Conservation (phyloP, 1,140 invertebrate species). For the Tyrophagus putrescentiae region DNA sequence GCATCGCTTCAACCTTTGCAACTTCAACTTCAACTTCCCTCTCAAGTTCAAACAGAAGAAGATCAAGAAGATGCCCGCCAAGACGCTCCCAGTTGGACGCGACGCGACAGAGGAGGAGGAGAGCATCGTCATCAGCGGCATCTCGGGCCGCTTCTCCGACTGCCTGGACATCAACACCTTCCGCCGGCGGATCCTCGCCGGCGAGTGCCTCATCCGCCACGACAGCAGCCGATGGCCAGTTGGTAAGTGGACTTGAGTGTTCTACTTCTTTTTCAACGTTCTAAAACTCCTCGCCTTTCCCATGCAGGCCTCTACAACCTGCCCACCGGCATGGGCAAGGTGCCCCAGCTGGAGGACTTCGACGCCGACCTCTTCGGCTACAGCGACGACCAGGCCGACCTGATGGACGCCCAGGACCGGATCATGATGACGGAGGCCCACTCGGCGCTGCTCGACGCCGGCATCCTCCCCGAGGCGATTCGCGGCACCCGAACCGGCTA, state of each 20-base stretch:
- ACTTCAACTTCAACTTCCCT: too few relatives aligned
- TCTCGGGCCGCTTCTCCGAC: slow-evolving; percentile 77
- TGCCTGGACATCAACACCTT: slow-evolving; percentile 75
- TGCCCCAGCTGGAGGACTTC: slow-evolving; percentile 71
- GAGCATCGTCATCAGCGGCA: slow-evolving; percentile 70
- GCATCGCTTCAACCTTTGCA: too few relatives aligned
- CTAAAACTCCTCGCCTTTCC: neutral
- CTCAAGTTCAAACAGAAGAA: too few relatives aligned
- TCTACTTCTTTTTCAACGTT: neutral
- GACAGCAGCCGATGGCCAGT: slow-evolving; percentile 25
- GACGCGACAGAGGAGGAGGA: slow-evolving; percentile 39
- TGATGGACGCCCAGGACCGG: slow-evolving; percentile 73
- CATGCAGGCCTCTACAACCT: slow-evolving; percentile 44
- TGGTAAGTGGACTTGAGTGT: slow-evolving; percentile 28
- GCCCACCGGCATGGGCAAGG: slow-evolving; percentile 66
- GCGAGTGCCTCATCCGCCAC: slow-evolving; percentile 52
- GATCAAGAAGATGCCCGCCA: too few relatives aligned
- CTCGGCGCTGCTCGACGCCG: slow-evolving; percentile 83
- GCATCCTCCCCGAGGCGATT: slow-evolving; percentile 36
- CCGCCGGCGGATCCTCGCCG: slow-evolving; percentile 54
- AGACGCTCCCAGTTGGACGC: too few relatives aligned
- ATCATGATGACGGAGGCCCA: slow-evolving; percentile 74
- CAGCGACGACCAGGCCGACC: slow-evolving; percentile 73
- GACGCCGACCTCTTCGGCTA: slow-evolving; percentile 88
- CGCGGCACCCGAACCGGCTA: slow-evolving; percentile 61